Conservation (phyloP, 2,888 invertebrate genomes). For the Bellardia bayeri region DNA sequence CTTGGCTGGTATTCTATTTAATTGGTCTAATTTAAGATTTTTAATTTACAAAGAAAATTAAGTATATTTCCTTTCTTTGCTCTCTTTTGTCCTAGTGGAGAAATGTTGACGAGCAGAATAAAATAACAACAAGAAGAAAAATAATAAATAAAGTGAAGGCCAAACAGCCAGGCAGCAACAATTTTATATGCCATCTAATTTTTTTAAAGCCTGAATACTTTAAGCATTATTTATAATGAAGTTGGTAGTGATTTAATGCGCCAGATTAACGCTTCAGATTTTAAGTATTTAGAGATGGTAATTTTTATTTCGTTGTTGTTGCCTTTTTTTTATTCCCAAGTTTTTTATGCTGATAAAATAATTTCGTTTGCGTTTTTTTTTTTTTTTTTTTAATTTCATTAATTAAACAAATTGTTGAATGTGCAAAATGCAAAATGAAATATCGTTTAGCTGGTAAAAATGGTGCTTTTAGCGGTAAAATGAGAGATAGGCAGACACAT, state of each 20-base stretch:
- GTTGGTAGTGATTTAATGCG: constrained; percentile 72
- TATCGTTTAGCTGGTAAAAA: neutral
- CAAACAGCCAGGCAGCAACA: constrained; percentile 31
- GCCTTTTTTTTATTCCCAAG: neutral
- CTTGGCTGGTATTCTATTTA: constrained; percentile 75
- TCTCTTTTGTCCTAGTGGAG: neutral
- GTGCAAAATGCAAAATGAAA: constrained; percentile 35
- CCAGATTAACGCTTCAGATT: constrained; percentile 71
- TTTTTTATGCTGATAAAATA: constrained; percentile 28
- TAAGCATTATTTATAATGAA: constrained; percentile 69
- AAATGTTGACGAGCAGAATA: constrained; percentile 33
- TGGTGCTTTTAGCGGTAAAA: neutral
- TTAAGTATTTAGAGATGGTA: constrained; percentile 64
- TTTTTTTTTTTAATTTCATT: constrained; percentile 58
- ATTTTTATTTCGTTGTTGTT: constrained; percentile 41
- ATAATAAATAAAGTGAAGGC: neutral
- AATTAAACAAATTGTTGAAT: constrained; percentile 70
- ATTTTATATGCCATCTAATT: constrained; percentile 39
- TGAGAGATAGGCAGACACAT: neutral
- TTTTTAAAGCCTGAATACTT: constrained; percentile 55
- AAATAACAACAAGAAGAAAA: constrained; percentile 29
- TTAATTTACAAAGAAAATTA: constrained; percentile 77
- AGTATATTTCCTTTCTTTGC: constrained; percentile 64
- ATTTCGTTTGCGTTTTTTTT: constrained; percentile 24
- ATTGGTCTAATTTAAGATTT: constrained; percentile 79